Percentiles rank a stretch among this genome's conserved stretches.
Conservation (phyloP, 2,888 invertebrate genomes). For the Mimumesa dahlbomi region DNA sequence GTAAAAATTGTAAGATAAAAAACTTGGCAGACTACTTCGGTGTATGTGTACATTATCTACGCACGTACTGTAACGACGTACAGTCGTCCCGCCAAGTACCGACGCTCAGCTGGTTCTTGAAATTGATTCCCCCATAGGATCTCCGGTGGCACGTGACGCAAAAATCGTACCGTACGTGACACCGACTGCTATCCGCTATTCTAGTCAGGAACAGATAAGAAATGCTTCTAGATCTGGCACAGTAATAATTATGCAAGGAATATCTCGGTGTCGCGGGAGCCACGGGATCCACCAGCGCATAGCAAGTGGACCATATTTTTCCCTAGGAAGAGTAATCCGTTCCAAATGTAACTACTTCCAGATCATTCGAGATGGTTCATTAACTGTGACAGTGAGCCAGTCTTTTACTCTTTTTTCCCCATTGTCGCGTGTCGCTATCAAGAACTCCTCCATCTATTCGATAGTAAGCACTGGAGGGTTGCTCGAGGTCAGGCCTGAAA, state of each 20-base stretch:
- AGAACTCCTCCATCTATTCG: slow-evolving; percentile 3
- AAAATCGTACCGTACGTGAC: slow-evolving; percentile 59
- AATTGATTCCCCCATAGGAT: slow-evolving; percentile 49
- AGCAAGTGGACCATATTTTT: slow-evolving; percentile 65
- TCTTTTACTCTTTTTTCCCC: slow-evolving; percentile 11
- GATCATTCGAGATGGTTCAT: slow-evolving; percentile 43
- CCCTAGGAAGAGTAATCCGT: slow-evolving; percentile 24
- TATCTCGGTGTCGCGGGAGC: slow-evolving; percentile 66
- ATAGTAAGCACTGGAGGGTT: slow-evolving; percentile 18
- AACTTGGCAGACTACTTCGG: too few relatives aligned
- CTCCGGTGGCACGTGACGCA: slow-evolving; percentile 44
- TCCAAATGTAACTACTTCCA: slow-evolving; percentile 27
- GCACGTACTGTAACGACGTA: too few relatives aligned
- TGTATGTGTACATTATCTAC: too few relatives aligned
- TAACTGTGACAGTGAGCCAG: slow-evolving; percentile 10
- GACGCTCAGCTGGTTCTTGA: slow-evolving; percentile 36
- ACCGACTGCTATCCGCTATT: slow-evolving; percentile 61
- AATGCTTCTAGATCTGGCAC: slow-evolving; percentile 61
- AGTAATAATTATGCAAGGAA: slow-evolving; percentile 76
- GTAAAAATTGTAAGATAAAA: too few relatives aligned
- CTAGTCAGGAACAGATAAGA: slow-evolving; percentile 69
- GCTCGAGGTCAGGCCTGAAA: slow-evolving; percentile 36
- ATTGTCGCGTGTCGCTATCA: background rate
- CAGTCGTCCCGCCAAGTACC: too few relatives aligned
- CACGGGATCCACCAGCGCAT: too few relatives aligned